Evolutionary conservation across 2,113 vertebrate genomes (phyloP).

Genomic region (Pavo muticus): DNA sequence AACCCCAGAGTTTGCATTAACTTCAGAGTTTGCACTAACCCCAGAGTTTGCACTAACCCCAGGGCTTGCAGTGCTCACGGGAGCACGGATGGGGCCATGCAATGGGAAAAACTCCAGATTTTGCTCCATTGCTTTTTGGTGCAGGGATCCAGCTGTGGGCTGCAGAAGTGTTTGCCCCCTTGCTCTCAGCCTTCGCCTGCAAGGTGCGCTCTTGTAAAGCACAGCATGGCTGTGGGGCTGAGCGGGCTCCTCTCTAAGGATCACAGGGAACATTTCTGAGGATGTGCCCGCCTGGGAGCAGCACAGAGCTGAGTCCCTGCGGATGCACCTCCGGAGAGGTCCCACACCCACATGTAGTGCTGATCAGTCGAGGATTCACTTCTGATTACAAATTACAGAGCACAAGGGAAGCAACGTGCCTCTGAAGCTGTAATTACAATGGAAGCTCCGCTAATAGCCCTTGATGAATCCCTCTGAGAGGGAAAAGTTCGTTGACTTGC

Average conservation of each 20-base stretch:
- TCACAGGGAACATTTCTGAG: not conserved
- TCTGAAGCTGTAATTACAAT: not conserved
- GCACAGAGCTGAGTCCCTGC: not conserved
- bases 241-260: not conserved
- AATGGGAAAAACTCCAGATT: not conserved
- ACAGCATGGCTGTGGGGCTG: not conserved
- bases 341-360: fast-evolving
- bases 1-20: not conserved
- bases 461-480: slow-evolving; percentile 22
- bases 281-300: not conserved
- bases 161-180: not conserved
- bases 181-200: not conserved
- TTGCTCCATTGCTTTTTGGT: not conserved
- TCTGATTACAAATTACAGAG: slow-evolving; percentile 28
- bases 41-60: not conserved
- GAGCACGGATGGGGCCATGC: not conserved
- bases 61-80: not conserved
- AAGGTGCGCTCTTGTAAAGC: not conserved
- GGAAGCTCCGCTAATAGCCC: not conserved
- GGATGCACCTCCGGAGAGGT: not conserved
- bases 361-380: not conserved
- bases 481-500: not conserved
- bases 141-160: not conserved
- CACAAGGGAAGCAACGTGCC: not conserved
- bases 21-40: not conserved